Conservation (phyloP, 2,113 vertebrate genomes). For the Caranx ignobilis region DNA sequence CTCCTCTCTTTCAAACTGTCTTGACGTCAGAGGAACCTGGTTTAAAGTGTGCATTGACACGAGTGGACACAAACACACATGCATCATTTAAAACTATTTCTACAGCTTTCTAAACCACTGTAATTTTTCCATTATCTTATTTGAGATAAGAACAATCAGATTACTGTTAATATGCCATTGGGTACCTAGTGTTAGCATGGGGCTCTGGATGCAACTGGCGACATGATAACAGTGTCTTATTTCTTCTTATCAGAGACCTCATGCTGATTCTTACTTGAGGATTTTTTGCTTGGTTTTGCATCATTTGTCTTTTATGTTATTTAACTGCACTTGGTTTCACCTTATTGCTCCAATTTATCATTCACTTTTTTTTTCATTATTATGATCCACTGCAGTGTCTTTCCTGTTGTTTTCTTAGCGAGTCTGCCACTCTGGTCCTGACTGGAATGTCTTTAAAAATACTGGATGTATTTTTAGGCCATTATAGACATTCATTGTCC, state of each 20-base stretch:
- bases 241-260: not conserved
- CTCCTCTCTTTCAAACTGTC: constrained; percentile 24
- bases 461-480: too few species aligned
- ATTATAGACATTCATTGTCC: too few species aligned
- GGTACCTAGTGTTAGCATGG: not conserved
- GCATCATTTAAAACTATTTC: constrained; percentile 19
- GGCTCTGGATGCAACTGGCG: not conserved
- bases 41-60: constrained; percentile 28
- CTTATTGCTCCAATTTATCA: too few species aligned
- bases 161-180: not conserved
- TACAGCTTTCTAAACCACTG: not conserved
- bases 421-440: too few species aligned
- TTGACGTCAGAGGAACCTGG: constrained; percentile 51
- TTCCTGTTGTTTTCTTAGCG: too few species aligned
- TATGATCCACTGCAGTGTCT: too few species aligned
- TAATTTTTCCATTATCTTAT: not conserved
- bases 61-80: constrained; percentile 17
- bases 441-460: too few species aligned
- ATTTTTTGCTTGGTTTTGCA: not conserved
- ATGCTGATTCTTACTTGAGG: not conserved
- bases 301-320: not conserved
- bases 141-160: not conserved
- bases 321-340: too few species aligned
- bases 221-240: not conserved
- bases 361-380: too few species aligned